These are phyloP conservation scores for Aphodius sticticus DNA, from an alignment of 2,888 invertebrate genomes.

Conservation along the genomic window DNA sequence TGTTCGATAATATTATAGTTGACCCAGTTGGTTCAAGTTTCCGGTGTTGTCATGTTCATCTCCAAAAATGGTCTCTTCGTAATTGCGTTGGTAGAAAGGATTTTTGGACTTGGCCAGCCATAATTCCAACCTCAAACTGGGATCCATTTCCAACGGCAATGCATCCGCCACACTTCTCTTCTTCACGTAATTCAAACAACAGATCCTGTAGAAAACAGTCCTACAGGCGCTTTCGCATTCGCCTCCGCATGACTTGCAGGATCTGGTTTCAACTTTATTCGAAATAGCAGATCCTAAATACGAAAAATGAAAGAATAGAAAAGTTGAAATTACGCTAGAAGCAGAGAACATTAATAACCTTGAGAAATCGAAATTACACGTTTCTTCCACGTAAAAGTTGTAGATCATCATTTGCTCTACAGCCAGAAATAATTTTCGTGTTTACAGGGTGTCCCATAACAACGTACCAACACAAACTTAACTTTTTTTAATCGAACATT, in stretches of 20 bases:
- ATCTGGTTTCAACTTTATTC: conserved; percentile 34
- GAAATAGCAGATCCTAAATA: conserved; percentile 29
- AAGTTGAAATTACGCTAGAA: no score
- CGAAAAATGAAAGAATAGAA: background rate
- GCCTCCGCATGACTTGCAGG: conserved; percentile 74
- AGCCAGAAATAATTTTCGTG: no score
- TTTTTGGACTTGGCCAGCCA: conserved; percentile 56
- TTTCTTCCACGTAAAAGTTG: no score
- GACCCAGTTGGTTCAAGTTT: conserved; percentile 9
- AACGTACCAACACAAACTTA: no score
- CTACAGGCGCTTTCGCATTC: conserved; percentile 75
- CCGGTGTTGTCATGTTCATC: conserved; percentile 21
- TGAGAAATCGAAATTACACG: no score
- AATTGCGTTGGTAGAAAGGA: conserved; percentile 43
- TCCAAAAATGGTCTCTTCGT: conserved; percentile 32
- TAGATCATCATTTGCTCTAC: no score
- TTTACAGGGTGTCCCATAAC: no score
- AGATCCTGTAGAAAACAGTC: conserved; percentile 73
- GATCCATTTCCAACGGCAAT: conserved; percentile 51
- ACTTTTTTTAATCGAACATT: no score
- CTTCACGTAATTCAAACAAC: conserved; percentile 76
- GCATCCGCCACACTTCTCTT: conserved; percentile 61
- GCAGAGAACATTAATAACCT: no score
- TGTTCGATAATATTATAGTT: conserved; percentile 12
- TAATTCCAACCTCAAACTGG: conserved; percentile 54